phyloP scores from a whole-genome alignment of 2,797 vertebrate species.

The Lacerta viridis region DNA sequence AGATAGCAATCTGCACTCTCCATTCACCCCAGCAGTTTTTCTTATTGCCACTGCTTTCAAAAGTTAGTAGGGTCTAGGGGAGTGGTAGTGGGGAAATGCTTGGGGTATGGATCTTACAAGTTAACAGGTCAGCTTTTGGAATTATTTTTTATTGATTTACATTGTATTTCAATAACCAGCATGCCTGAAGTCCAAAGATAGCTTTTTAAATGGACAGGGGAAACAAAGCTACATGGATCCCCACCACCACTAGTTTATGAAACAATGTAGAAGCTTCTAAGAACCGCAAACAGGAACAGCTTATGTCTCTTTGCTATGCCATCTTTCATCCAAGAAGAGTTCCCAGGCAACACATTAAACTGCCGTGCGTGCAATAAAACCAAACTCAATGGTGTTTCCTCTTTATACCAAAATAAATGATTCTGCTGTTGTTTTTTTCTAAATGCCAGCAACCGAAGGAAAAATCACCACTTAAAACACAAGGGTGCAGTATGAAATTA shows the following conservation, averaged over 20 bases:
- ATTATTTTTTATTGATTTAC: too few species aligned
- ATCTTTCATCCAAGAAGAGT: slow-evolving; percentile 17
- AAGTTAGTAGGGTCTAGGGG: too few species aligned
- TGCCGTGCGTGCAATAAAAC: slow-evolving; percentile 11
- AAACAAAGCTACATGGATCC: not conserved
- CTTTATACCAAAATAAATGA: slow-evolving; percentile 8
- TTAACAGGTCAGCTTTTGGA: too few species aligned
- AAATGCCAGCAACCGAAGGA: slow-evolving; percentile 7
- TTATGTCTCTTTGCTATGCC: not conserved
- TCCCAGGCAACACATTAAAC: slow-evolving; percentile 4
- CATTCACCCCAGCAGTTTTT: too few species aligned
- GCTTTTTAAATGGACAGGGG: not conserved
- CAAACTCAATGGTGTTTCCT: slow-evolving; percentile 9
- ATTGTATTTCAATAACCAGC: not conserved
- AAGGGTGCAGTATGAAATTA: slow-evolving; percentile 4
- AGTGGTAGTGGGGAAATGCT: too few species aligned
- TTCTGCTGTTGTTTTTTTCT: not conserved
- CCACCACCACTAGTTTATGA: not conserved
- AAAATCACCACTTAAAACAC: slow-evolving; percentile 18
- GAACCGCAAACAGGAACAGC: slow-evolving; percentile 6
- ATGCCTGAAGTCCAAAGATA: not conserved
- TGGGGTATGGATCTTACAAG: not conserved
- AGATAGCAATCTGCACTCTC: not conserved
- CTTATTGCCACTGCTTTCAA: too few species aligned
- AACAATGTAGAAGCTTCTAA: not conserved